A percentile compares a stretch with the other conserved stretches of the same genome.
Evolutionary conservation across 92 coral and sea anemone genomes (phyloP).

Genomic region (Parazoanthus atlanticus): DNA sequence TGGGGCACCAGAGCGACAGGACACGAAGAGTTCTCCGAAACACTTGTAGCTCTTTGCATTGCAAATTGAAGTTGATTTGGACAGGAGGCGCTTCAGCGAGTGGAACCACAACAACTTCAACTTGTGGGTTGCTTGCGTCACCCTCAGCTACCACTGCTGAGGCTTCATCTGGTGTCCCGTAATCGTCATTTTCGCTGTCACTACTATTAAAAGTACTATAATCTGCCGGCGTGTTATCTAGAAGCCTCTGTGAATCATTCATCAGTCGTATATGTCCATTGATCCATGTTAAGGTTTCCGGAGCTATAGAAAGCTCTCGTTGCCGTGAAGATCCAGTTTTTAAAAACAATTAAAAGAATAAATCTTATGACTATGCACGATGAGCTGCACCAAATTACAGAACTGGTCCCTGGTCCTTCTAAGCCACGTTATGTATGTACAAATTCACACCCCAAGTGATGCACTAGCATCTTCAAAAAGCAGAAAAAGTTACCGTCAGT

Average conservation of each 20-base stretch:
- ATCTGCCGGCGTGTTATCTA: neutral
- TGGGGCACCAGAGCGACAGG: constrained; percentile 68
- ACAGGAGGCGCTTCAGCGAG: neutral
- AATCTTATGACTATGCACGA: too few relatives aligned
- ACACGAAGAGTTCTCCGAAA: constrained; percentile 52
- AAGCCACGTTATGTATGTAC: neutral
- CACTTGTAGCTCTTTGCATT: constrained; percentile 35
- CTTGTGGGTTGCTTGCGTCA: neutral
- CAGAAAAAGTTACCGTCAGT: too few relatives aligned
- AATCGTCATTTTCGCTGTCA: neutral
- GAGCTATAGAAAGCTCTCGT: neutral
- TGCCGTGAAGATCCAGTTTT: neutral
- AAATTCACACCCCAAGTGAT: neutral
- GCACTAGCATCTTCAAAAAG: neutral
- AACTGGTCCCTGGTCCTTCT: too few relatives aligned
- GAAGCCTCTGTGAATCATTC: neutral
- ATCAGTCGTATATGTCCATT: neutral
- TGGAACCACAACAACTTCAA: neutral
- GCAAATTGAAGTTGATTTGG: constrained; percentile 22
- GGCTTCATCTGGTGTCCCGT: neutral
- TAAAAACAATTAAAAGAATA: neutral
- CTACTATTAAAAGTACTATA: neutral
- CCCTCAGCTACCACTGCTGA: neutral
- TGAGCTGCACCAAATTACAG: too few relatives aligned
- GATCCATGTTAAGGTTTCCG: neutral